Base-by-base conservation (phyloP, 1,140 invertebrate genomes). In the Phortica variegata region DNA sequence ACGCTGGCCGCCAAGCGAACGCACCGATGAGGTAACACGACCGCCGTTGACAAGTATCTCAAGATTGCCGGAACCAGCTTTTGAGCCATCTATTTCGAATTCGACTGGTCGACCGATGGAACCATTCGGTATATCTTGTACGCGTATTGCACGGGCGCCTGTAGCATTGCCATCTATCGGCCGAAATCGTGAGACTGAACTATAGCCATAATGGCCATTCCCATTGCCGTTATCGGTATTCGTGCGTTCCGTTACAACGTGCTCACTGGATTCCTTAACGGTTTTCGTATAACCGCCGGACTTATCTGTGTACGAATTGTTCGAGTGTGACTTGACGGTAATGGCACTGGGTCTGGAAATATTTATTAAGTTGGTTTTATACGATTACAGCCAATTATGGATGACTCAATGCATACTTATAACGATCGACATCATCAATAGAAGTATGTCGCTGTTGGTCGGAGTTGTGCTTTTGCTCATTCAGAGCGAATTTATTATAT, bases 1-100 rank as follows among this genome's bases (percentile, higher is more conserved):
- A 59, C 87, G 81, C 74, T 97, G 91, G 50, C 88, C 89, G 33
- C 93, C 93, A n/a, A 95, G 80, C 55, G 93, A 92, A 61, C 90
- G 84, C 1, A 98, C 94, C 47, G 91, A 92, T 61, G 93, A 96
- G 1, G 93, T 93, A 12, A 98, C 94, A 44, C 93, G 84, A 8
- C 95, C 93, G 36, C 93, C 93, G 75, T 97, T 97, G 0, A 99
- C 94, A 43, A 97, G 82, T 48, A 98, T 93, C 76, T 98, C 96
- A 53, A 98, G 80, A 78, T 98, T 95, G 36, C 96, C 96, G 17
- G 93, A 93, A 31, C 96, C 96, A 20, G 96, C 95, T 52, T 85
- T 84, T 36, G 91, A 90, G 23, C 95, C 95, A 79, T 98, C 94
- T 77, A 98, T 96, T 82, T 97, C 91, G 82, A 98, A 98, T 77